Evolutionary conservation across 1,140 invertebrate genomes (phyloP).

Genomic region (Samia ricini): DNA sequence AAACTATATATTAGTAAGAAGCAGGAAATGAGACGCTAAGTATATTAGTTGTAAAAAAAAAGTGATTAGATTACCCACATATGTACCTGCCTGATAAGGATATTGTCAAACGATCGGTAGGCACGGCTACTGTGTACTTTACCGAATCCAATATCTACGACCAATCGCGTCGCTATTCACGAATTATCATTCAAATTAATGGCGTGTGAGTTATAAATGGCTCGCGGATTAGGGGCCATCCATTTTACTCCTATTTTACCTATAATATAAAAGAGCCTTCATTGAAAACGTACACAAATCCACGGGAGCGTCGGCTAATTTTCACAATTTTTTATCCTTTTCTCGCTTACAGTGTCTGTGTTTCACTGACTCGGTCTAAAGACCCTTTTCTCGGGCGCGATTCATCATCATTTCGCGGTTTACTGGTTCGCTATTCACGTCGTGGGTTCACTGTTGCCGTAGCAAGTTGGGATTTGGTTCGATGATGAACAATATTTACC

Average conservation of each 20-base stretch:
- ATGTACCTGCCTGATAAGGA: slow-evolving; percentile 38
- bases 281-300: slow-evolving; percentile 76
- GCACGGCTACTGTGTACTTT: slow-evolving; percentile 43
- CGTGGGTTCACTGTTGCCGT: slow-evolving; percentile 25
- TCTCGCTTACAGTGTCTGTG: slow-evolving; percentile 26
- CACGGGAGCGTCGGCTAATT: slow-evolving; percentile 69
- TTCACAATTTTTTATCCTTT: slow-evolving; percentile 45
- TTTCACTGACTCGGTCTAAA: slow-evolving; percentile 46
- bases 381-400: slow-evolving; percentile 58
- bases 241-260: slow-evolving; percentile 75
- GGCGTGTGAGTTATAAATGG: slow-evolving; percentile 76
- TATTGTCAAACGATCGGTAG: slow-evolving; percentile 36
- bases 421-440: slow-evolving; percentile 65
- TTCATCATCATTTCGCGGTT: slow-evolving; percentile 75
- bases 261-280: slow-evolving; percentile 71
- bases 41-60: slow-evolving; percentile 16
- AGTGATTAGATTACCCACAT: slow-evolving; percentile 33
- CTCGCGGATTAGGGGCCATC: slow-evolving; percentile 68
- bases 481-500: slow-evolving; percentile 4
- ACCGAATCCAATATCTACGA: slow-evolving; percentile 47
- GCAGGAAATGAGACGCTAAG: slow-evolving; percentile 14
- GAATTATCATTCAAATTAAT: slow-evolving; percentile 76
- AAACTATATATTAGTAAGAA: neutral
- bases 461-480: slow-evolving; percentile 34
- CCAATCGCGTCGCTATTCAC: slow-evolving; percentile 59